Conservation (phyloP, 2,113 vertebrate genomes). For the Mobula hypostoma region DNA sequence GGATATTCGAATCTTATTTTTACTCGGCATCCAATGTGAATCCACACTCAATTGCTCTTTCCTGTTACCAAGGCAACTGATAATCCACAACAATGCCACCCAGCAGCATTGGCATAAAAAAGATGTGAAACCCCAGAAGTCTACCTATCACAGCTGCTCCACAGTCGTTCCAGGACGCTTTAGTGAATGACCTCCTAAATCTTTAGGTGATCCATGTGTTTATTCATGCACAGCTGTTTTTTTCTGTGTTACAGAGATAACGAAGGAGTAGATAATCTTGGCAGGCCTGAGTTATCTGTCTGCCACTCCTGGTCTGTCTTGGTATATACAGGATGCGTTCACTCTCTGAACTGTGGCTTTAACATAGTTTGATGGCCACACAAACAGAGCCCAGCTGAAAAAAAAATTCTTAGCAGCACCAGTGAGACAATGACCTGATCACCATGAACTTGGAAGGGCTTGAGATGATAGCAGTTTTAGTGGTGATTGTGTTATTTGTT, state of each 20-base stretch:
- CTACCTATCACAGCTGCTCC: slow-evolving; percentile 39
- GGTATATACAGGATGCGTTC: slow-evolving; percentile 47
- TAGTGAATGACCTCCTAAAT: slow-evolving; percentile 43
- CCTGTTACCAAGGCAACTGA: slow-evolving; percentile 64
- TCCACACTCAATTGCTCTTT: slow-evolving; percentile 46
- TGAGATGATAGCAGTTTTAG: slow-evolving; percentile 93
- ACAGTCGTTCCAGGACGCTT: slow-evolving; percentile 37
- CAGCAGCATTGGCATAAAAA: slow-evolving; percentile 38
- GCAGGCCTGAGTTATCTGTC: slow-evolving; percentile 49
- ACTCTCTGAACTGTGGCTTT: slow-evolving; percentile 49
- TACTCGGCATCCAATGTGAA: slow-evolving; percentile 41
- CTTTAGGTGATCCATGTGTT: slow-evolving; percentile 42
- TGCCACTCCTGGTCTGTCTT: slow-evolving; percentile 51
- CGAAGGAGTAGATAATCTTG: slow-evolving; percentile 44
- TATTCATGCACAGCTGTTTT: slow-evolving; percentile 43
- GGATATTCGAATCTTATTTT: slow-evolving; percentile 16
- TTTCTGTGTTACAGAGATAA: slow-evolving; percentile 47
- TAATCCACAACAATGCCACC: slow-evolving; percentile 46
- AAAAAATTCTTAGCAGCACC: slow-evolving; percentile 53
- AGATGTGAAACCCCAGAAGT: slow-evolving; percentile 42
- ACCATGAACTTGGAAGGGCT: slow-evolving; percentile 96
- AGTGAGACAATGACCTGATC: slow-evolving; percentile 72
- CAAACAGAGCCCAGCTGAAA: slow-evolving; percentile 54
- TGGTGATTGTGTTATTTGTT: slow-evolving; percentile 89
- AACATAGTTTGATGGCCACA: slow-evolving; percentile 70